Evolutionary conservation across 1,140 invertebrate species (phyloP).

Genomic region (Adelges cooleyi): DNA sequence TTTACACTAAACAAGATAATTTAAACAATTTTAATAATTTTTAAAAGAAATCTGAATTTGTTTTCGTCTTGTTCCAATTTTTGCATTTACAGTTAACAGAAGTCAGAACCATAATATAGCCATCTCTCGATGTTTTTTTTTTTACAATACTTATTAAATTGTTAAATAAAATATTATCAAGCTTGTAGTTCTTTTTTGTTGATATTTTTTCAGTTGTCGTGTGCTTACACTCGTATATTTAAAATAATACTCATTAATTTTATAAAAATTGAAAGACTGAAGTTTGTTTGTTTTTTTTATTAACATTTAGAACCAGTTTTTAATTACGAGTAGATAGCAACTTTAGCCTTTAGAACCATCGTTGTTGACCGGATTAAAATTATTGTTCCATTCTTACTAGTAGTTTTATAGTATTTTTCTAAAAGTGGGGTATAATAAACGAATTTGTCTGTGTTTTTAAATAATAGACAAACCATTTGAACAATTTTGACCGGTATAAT

Average conservation of each 20-base stretch:
- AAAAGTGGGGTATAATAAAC: constrained; percentile 19
- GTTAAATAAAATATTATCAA: background rate
- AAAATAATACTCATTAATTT: constrained; percentile 3
- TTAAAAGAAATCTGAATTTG: too few species aligned
- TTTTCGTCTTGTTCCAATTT: too few species aligned
- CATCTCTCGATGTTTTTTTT: too few species aligned
- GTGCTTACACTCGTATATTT: background rate
- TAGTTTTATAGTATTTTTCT: constrained; percentile 28
- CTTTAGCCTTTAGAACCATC: constrained; percentile 5
- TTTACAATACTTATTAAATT: constrained; percentile 3
- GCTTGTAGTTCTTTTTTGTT: constrained; percentile 11
- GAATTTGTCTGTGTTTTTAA: constrained; percentile 28
- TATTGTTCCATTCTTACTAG: constrained; percentile 22
- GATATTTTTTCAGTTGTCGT: background rate
- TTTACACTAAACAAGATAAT: too few species aligned
- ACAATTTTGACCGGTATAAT: background rate
- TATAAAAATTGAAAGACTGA: constrained; percentile 24
- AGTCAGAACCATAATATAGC: too few species aligned
- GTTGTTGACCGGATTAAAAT: constrained; percentile 5
- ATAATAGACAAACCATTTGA: background rate
- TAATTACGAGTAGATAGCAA: constrained; percentile 4
- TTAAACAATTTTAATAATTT: too few species aligned
- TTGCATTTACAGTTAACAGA: too few species aligned
- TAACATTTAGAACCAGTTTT: constrained; percentile 19
- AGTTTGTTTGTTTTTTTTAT: constrained; percentile 10